Base-by-base conservation (phyloP, 2,113 vertebrate species). In the Corydoras sp. region DNA sequence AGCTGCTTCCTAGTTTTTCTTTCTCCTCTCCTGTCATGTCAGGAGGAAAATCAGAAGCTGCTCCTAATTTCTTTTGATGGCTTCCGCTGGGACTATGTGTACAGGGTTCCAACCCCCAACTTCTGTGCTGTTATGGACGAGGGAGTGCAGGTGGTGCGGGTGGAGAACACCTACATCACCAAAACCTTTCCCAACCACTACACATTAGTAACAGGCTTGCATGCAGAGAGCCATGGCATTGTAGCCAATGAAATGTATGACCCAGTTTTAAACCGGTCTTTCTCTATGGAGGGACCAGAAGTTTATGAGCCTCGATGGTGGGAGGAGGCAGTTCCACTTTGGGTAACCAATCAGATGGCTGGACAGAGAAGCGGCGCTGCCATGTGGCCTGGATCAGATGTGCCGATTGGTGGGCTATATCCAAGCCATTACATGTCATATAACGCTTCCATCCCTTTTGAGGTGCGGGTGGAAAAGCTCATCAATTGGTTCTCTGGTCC, bases 171-270 rank as follows among this genome's bases (percentile, higher is more conserved):
- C 76, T 99, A 97, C 66, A 88, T 93, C 86, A 99, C 97, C 65
- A 98, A 98, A 86, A 99, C 96, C 0, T 97, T 97, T 81, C 95
- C 97, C 51, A 98, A 98, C 83, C 97, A 99, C 83, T 97, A 98
- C 49, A 95, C 91, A 75, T 91, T 99, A 73, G 96, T 98, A 69
- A 99, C 97, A 0, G 97, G 97, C 31, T 84, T 98, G 29, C 95
- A 96, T 0, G 92, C 94, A 2, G 97, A 99, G 83, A 95, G 91
- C 81, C 97, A 99, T 0, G 96, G 96, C 12, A 92, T 98, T 0
- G 82, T 99, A 12, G 92, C 93, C 12, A 96, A 95, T 54, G 91
- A 95, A 83, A 96, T 96, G 93, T 95, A 90, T 4, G 95, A 96
- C 84, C 90, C 90, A 0, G 3, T 78, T 50, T 77, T 89, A 56